Percentiles rank a stretch among this genome's conserved stretches.
These are phyloP conservation scores for Alouatta palliata DNA, from an alignment of 2,113 vertebrate species.

Conservation along the genomic window DNA sequence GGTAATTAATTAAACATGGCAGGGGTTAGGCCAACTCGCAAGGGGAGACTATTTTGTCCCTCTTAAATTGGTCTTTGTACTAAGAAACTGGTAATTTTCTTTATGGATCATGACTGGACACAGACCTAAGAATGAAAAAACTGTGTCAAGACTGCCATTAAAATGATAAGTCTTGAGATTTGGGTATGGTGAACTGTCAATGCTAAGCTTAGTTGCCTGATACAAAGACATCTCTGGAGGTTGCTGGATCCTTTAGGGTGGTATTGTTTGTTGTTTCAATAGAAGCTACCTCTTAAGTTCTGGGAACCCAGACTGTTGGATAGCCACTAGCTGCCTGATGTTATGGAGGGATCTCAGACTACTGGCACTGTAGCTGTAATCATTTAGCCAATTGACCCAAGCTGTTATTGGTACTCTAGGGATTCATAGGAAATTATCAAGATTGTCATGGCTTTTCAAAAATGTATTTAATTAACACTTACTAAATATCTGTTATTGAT, in stretches of 20 bases:
- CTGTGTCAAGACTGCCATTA: background rate
- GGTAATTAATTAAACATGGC: slow-evolving; percentile 37
- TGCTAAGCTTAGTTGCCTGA: background rate
- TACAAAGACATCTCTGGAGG: background rate
- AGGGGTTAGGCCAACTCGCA: background rate
- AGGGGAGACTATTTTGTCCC: background rate
- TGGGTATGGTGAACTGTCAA: background rate
- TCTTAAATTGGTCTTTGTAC: background rate
- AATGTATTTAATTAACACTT: background rate
- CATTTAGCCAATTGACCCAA: background rate
- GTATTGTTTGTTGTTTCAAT: background rate
- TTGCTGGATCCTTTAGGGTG: background rate
- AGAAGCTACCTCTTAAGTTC: background rate
- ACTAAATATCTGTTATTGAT: background rate
- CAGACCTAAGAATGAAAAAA: background rate
- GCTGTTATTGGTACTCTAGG: background rate
- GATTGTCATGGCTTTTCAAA: background rate
- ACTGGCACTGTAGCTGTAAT: background rate
- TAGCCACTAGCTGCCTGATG: accelerated
- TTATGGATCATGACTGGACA: background rate
- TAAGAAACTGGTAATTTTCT: background rate
- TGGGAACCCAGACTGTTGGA: background rate
- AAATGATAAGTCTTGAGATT: background rate
- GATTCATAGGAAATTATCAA: background rate
- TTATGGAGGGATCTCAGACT: background rate